Conservation (phyloP, 1,140 invertebrate genomes). For the Archegozetes longisetosus region DNA sequence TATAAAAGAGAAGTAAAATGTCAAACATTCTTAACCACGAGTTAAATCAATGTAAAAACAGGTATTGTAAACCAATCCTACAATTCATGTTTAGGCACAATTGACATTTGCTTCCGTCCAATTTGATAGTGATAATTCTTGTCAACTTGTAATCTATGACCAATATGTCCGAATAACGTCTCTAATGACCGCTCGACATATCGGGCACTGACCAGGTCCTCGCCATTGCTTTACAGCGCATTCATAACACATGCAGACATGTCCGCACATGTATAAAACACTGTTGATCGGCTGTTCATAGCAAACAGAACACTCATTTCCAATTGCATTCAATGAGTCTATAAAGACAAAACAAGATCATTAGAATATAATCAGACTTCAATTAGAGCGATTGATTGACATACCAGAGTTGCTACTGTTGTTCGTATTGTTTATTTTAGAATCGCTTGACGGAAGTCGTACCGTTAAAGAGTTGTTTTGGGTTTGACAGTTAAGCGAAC, state of each 20-base stretch:
- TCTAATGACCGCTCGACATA: conserved; percentile 75
- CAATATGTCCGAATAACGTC: conserved; percentile 91
- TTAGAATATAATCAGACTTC: background rate
- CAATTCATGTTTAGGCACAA: too few species aligned
- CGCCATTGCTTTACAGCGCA: conserved; percentile 83
- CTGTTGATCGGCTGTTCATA: conserved; percentile 81
- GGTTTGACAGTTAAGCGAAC: background rate
- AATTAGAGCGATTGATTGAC: background rate
- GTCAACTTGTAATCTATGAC: too few species aligned
- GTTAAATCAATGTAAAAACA: too few species aligned
- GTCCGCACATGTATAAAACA: conserved; percentile 88
- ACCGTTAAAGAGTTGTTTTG: background rate
- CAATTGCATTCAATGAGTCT: conserved; percentile 1
- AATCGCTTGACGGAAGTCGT: background rate
- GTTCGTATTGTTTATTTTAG: conserved; percentile 3
- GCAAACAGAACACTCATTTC: conserved; percentile 74
- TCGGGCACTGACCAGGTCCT: conserved; percentile 74
- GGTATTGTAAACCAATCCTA: too few species aligned
- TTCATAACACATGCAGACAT: conserved; percentile 98
- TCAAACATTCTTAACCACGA: too few species aligned
- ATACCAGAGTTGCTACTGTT: conserved; percentile 11
- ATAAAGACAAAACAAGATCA: background rate
- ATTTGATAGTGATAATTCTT: too few species aligned
- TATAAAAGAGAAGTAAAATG: too few species aligned
- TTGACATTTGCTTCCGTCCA: too few species aligned